Percentiles rank a stretch among this genome's conserved stretches.
phyloP scores from a whole-genome alignment of 2,888 invertebrate genomes.

The Yponomeuta evonymella region DNA sequence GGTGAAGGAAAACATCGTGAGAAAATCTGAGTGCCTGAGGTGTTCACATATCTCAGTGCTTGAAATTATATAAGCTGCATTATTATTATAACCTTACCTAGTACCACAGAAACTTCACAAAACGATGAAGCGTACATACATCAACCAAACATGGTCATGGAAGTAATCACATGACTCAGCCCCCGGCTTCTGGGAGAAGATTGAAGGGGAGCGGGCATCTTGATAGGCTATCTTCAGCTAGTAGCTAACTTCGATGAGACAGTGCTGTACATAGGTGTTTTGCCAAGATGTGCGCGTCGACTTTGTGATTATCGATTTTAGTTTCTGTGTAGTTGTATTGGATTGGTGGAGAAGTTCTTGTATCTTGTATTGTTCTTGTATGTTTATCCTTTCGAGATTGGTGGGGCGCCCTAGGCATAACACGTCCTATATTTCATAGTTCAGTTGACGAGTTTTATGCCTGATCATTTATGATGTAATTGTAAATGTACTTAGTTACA shows the following conservation, averaged over 20 bases:
- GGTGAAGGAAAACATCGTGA: no score
- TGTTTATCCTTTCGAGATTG: no score
- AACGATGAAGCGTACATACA: background rate
- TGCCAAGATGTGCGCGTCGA: background rate
- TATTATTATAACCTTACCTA: background rate
- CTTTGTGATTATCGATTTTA: background rate
- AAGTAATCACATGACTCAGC: background rate
- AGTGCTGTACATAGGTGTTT: background rate
- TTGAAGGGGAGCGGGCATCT: background rate
- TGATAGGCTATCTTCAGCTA: background rate
- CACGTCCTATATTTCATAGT: no score
- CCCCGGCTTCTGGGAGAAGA: background rate
- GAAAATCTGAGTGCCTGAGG: no score
- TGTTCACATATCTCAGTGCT: no score
- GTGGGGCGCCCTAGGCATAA: no score
- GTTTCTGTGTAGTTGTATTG: no score
- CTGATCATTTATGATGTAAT: no score
- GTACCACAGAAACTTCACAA: background rate
- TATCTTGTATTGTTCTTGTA: no score
- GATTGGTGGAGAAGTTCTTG: no score
- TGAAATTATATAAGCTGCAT: background rate
- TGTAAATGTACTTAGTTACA: no score
- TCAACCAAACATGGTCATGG: background rate
- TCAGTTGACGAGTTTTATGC: no score
- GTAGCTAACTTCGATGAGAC: background rate